Conservation (phyloP, 2,797 vertebrate genomes). For the Dipus sagitta region DNA sequence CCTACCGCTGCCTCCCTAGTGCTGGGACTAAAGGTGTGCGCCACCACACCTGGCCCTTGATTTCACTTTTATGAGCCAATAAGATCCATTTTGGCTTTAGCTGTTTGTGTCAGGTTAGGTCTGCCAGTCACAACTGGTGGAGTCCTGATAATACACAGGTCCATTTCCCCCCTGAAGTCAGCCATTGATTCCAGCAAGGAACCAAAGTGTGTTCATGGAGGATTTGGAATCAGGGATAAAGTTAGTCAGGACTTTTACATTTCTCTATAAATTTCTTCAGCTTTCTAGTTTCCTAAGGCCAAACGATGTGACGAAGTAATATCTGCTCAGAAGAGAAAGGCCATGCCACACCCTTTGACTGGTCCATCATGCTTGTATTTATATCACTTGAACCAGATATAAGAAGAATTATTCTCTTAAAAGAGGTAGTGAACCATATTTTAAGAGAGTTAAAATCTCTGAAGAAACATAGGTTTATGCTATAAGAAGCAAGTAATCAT, state of each 20-base stretch:
- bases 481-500: not conserved
- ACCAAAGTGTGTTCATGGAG: not conserved
- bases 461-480: not conserved
- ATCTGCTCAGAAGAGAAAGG: not conserved
- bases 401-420: not conserved
- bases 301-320: not conserved
- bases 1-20: no score
- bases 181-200: not conserved
- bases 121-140: not conserved
- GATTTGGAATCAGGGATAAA: not conserved
- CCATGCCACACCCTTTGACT: not conserved
- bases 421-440: not conserved
- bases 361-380: not conserved
- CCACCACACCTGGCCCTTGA: no score
- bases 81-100: not conserved
- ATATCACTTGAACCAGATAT: not conserved
- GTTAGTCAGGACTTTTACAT: not conserved
- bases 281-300: not conserved
- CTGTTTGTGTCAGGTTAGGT: not conserved
- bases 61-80: constrained; percentile 4
- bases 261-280: not conserved
- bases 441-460: not conserved
- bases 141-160: not conserved
- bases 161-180: not conserved
- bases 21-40: no score